Evolutionary conservation across 2,888 invertebrate genomes (phyloP).

Genomic region (Branchellion lobata): DNA sequence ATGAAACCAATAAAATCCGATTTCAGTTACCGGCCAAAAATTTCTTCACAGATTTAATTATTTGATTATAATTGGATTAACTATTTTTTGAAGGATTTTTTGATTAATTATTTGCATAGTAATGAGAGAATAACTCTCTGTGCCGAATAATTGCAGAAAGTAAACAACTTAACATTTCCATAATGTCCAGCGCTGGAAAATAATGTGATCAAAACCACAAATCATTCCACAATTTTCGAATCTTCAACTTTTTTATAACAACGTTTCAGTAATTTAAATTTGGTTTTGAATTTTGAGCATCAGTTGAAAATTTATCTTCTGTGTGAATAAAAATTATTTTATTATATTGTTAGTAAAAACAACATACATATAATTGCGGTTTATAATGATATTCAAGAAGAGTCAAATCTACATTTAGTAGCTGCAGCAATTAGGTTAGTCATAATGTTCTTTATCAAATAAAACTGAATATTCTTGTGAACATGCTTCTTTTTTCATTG

Average conservation of each 20-base stretch:
- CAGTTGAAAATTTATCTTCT: neutral
- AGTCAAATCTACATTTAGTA: neutral
- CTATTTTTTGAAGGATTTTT: too few species aligned
- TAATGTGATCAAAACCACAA: neutral
- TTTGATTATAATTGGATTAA: too few species aligned
- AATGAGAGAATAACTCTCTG: too few species aligned
- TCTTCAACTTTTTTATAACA: neutral
- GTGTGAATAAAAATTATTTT: too few species aligned
- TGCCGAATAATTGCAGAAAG: neutral
- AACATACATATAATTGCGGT: neutral
- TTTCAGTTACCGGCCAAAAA: too few species aligned
- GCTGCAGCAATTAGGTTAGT: slow-evolving; percentile 19
- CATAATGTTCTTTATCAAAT: slow-evolving; percentile 3
- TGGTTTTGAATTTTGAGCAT: neutral
- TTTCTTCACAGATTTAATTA: too few species aligned
- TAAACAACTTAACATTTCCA: slow-evolving; percentile 4
- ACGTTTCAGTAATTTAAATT: too few species aligned
- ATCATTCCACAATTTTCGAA: neutral
- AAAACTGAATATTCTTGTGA: neutral
- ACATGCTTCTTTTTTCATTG: too few species aligned
- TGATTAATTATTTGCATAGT: too few species aligned
- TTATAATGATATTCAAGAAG: neutral
- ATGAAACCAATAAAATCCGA: too few species aligned
- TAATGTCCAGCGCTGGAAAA: slow-evolving; percentile 2
- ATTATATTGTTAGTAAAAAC: too few species aligned